These are phyloP conservation scores for Coturnix japonica DNA, from an alignment of 2,113 vertebrate species.

Conservation along the genomic window DNA sequence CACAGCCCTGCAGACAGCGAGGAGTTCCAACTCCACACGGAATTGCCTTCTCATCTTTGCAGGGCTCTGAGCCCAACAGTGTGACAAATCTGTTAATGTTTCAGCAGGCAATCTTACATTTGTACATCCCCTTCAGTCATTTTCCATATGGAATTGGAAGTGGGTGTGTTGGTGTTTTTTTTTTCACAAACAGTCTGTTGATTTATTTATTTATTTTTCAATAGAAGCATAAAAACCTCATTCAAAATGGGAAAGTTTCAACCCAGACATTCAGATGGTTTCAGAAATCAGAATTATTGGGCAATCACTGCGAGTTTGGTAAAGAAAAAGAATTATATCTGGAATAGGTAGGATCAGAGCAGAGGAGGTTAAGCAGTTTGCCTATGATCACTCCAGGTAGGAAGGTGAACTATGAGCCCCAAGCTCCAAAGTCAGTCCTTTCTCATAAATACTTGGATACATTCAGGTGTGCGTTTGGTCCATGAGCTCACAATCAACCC, in stretches of 20 bases:
- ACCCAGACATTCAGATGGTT: background rate
- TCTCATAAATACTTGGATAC: background rate
- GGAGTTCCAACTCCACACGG: background rate
- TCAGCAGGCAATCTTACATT: slow-evolving; percentile 59
- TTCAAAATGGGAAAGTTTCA: background rate
- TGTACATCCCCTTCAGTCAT: slow-evolving; percentile 56
- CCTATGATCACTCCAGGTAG: background rate
- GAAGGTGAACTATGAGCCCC: background rate
- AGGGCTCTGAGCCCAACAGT: background rate
- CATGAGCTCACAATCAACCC: background rate
- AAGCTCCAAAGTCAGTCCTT: background rate
- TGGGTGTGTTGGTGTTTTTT: background rate
- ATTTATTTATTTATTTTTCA: slow-evolving; percentile 5
- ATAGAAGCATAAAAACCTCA: slow-evolving; percentile 6
- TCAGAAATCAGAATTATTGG: background rate
- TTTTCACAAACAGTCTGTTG: background rate
- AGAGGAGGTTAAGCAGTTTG: background rate
- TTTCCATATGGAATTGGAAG: slow-evolving; percentile 57
- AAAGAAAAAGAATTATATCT: background rate
- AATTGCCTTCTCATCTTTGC: slow-evolving; percentile 13
- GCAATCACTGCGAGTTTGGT: background rate
- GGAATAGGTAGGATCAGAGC: background rate
- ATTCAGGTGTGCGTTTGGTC: background rate
- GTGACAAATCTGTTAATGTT: slow-evolving; percentile 69
- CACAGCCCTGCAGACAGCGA: background rate